These are phyloP conservation scores for Botia kubotai DNA, from an alignment of 2,797 vertebrate genomes.

Conservation along the genomic window DNA sequence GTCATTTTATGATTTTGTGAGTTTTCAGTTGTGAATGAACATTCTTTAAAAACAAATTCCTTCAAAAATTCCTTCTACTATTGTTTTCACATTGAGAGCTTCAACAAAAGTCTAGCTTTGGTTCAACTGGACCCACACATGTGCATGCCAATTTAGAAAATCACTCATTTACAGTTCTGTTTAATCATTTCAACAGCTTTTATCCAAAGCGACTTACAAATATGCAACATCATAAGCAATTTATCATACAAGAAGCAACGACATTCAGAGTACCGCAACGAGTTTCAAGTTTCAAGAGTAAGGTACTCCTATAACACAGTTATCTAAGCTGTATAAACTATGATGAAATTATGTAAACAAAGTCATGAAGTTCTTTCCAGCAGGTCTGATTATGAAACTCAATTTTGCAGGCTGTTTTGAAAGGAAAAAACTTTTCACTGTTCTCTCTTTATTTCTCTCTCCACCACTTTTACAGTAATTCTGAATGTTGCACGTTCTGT, in stretches of 20 bases:
- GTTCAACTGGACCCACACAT: neutral
- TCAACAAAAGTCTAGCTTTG: neutral
- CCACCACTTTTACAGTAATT: slow-evolving; percentile 45
- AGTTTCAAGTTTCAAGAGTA: slow-evolving; percentile 3
- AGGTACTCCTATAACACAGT: slow-evolving; percentile 1
- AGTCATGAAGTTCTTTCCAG: neutral
- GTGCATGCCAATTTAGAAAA: slow-evolving; percentile 4
- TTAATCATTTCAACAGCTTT: too few species aligned
- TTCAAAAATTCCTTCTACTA: too few species aligned
- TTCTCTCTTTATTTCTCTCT: slow-evolving; percentile 34
- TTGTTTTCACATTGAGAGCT: neutral
- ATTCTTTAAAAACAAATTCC: neutral
- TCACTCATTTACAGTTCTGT: neutral
- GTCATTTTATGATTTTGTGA: slow-evolving; percentile 12
- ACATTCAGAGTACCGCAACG: neutral
- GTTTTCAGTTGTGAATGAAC: slow-evolving; percentile 1
- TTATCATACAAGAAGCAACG: slow-evolving; percentile 13
- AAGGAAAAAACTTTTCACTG: slow-evolving; percentile 42
- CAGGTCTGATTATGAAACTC: slow-evolving; percentile 31
- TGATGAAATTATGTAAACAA: slow-evolving; percentile 16
- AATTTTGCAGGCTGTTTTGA: neutral
- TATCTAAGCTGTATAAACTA: slow-evolving; percentile 11
- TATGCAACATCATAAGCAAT: slow-evolving; percentile 6
- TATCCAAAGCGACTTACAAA: slow-evolving; percentile 5
- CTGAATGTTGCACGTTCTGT: slow-evolving; percentile 39